phyloP scores from a whole-genome alignment of 2,888 invertebrate species.

The Parnassius apollo region DNA sequence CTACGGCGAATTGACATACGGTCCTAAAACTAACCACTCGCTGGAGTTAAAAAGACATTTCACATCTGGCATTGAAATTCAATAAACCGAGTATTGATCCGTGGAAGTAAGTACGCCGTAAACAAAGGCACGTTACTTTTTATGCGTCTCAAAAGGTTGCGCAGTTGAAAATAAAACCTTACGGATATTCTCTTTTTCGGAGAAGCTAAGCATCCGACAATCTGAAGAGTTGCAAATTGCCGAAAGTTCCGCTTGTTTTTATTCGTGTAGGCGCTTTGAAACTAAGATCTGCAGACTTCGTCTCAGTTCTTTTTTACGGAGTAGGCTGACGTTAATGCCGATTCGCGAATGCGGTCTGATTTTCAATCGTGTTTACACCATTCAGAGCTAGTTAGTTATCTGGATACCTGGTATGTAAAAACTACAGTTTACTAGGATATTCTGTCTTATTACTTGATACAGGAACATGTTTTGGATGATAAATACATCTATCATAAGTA shows the following conservation, averaged over 20 bases:
- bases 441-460: no score
- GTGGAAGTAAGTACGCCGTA: constrained; percentile 16
- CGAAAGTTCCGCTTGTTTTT: constrained; percentile 20
- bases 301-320: constrained; percentile 41
- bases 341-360: constrained; percentile 69
- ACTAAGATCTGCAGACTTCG: constrained; percentile 17
- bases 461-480: no score
- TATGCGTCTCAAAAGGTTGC: constrained; percentile 7
- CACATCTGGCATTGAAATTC: constrained; percentile 33
- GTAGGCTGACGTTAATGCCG: constrained; percentile 59
- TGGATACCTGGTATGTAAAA: no score
- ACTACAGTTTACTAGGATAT: no score
- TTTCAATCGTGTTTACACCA: constrained; percentile 49
- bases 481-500: no score
- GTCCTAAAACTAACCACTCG: constrained; percentile 33
- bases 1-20: constrained; percentile 42
- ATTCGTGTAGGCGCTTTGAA: constrained; percentile 19
- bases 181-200: neutral
- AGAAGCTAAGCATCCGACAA: constrained; percentile 10
- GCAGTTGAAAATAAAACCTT: constrained; percentile 4
- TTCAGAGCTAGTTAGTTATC: neutral
- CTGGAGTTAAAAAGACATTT: constrained; percentile 28
- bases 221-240: constrained; percentile 22
- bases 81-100: constrained; percentile 32
- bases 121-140: constrained; percentile 14